Evolutionary conservation across 2,888 invertebrate species (phyloP), one percentile per base, ranked within the genome.

Genomic region (Nymphalis urticae): DNA sequence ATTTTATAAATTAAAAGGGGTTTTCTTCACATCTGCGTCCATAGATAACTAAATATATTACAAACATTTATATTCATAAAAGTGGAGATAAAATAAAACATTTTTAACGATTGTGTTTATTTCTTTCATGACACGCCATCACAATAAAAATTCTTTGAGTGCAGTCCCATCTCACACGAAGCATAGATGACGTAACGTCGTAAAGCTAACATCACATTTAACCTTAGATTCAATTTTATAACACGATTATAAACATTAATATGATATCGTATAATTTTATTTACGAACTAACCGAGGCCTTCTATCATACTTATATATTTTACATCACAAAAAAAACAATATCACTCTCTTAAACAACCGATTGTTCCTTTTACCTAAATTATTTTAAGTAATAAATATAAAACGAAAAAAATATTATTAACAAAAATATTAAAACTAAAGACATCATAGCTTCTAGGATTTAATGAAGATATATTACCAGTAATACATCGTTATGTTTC

Each of bases 401-500:
- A 24, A n/a, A 54, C 24, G 21, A 19, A 51, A 51, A 10, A 51
- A 51, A 19, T n/a, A n/a, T n/a, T 9, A 21, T 51, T 13, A 51
- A 6, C 21, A 51, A 19, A 42, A 42, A 42, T 50, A 19, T 19
- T 50, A 50, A 19, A 50, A 19, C 42, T 42, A 53, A 21, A 51
- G 19, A 13, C 24, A 4, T 6, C 9, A 56, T 32, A 56, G 56
- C 4, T 32, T 32, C 32, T 27, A 54, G n/a, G 17, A 56, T 16
- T 24, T 53, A 56, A 32, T 32, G 9, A 32, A 32, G 17, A 56
- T 56, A n/a, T 32, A 56, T 16, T 21, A 56, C 32, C 42, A 42
- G 42, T 56, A 56, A 56, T n/a, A 54, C 54, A 32, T 17, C 19
- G 51, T 56, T 63, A 67, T n/a, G 66, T 63, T 69, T 64, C 58